Evolutionary conservation across 2,113 vertebrate genomes (phyloP).

Genomic region (Elaphurus davidianus): DNA sequence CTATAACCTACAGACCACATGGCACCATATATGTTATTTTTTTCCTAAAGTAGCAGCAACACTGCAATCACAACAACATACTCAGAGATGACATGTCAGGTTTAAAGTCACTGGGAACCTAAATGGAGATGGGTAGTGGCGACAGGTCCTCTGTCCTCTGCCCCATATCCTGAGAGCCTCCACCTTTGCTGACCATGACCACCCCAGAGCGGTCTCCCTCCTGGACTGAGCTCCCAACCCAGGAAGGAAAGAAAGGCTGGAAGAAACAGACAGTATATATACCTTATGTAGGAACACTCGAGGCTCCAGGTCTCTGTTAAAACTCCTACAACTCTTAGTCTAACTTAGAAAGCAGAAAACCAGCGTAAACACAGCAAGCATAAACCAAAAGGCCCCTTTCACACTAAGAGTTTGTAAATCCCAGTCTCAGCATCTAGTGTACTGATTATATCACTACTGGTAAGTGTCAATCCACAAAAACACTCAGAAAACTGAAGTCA

Average conservation of each 20-base stretch:
- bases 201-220: fast-evolving
- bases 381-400: not conserved
- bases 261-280: not conserved
- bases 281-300: not conserved
- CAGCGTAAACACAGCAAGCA: not conserved
- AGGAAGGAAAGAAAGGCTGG: not conserved
- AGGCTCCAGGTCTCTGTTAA: not conserved
- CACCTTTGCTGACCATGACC: not conserved
- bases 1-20: not conserved
- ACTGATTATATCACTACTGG: not conserved
- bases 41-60: not conserved
- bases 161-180: not conserved
- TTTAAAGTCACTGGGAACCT: not conserved
- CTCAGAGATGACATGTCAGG: not conserved
- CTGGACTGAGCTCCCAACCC: not conserved
- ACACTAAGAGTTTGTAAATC: not conserved
- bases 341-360: not conserved
- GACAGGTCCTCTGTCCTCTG: not conserved
- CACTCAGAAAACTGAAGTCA: not conserved
- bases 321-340: not conserved
- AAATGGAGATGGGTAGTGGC: not conserved
- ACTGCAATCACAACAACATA: not conserved
- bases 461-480: not conserved
- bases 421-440: not conserved
- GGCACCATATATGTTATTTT: not conserved